Evolutionary conservation across 2,888 invertebrate genomes (phyloP), one percentile per base, ranked within the genome.

Genomic region (Rhagophthalmus giganteus): DNA sequence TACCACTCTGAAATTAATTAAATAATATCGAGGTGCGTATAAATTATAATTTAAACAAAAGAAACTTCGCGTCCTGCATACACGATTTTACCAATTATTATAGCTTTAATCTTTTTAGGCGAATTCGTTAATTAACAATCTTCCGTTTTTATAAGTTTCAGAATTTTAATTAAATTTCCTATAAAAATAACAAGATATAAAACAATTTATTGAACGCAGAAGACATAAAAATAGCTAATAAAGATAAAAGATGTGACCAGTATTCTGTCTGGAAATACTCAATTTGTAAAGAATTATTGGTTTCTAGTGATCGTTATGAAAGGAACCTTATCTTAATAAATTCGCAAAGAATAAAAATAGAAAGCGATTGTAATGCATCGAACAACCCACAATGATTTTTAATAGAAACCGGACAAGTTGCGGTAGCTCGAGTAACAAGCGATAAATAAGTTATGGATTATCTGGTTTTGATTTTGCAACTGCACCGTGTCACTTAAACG

Each of bases 401-500:
- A 48, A 34, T 40, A 30, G 24, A n/a, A 27, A 15, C 16, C n/a
- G n/a, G 13, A 48, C 39, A 48, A 34, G 35, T 33, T 50, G 33
- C 51, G 28, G 51, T 51, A 51, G 51, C 51, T 33, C 28, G 14
- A 14, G 32, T 45, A 39, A 41, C 31, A 34, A 45, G 12, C 32
- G 16, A 45, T 45, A 51, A 51, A 51, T 45, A 45, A 51, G 30
- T 45, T 51, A 39, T 45, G 39, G 39, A 51, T 51, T 40, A 51
- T 40, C 28, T 45, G 51, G 45, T 33, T 51, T 28, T 40, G 45
- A 45, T 51, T 51, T 45, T 40, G 45, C 45, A 51, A 51, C 39
- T 28, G 34, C 34, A 33, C 44, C 35, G 45, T 49, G 32, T n/a
- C 2, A 15, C 15, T 27, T 33, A 9, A 16, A 30, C n/a, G n/a